phyloP scores from a whole-genome alignment of 2,113 vertebrate genomes.

The Setophaga kirtlandii region DNA sequence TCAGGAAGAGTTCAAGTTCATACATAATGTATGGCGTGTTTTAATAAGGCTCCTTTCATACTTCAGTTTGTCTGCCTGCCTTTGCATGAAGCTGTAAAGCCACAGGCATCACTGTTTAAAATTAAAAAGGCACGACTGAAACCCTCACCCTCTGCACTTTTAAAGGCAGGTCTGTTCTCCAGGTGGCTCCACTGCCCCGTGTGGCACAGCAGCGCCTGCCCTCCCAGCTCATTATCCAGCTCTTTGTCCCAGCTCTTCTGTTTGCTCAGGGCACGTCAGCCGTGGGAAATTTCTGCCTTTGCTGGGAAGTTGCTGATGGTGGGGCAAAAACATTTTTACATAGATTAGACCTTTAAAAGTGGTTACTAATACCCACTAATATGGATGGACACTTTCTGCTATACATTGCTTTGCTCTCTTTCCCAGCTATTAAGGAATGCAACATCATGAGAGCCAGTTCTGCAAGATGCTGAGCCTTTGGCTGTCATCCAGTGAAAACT shows the following conservation, averaged over 20 bases:
- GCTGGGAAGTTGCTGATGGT: slow-evolving; percentile 21
- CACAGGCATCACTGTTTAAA: slow-evolving; percentile 53
- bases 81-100: slow-evolving; percentile 64
- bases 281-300: slow-evolving; percentile 46
- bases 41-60: slow-evolving; percentile 72
- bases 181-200: neutral
- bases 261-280: slow-evolving; percentile 13
- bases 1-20: slow-evolving; percentile 74
- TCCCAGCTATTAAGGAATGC: slow-evolving; percentile 59
- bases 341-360: slow-evolving; percentile 52
- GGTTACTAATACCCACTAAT: slow-evolving; percentile 42
- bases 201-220: neutral
- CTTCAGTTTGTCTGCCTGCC: slow-evolving; percentile 42
- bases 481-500: slow-evolving; percentile 60
- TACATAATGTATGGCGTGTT: slow-evolving; percentile 67
- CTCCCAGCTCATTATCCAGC: slow-evolving; percentile 8
- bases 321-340: neutral
- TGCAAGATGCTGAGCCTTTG: slow-evolving; percentile 62
- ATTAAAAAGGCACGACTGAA: slow-evolving; percentile 48
- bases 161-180: slow-evolving; percentile 40
- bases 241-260: neutral
- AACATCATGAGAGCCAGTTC: slow-evolving; percentile 61
- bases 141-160: slow-evolving; percentile 13
- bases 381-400: slow-evolving; percentile 47
- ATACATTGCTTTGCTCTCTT: slow-evolving; percentile 2